phyloP scores from a whole-genome alignment of 2,797 vertebrate genomes.

The Sebastes nivosus region DNA sequence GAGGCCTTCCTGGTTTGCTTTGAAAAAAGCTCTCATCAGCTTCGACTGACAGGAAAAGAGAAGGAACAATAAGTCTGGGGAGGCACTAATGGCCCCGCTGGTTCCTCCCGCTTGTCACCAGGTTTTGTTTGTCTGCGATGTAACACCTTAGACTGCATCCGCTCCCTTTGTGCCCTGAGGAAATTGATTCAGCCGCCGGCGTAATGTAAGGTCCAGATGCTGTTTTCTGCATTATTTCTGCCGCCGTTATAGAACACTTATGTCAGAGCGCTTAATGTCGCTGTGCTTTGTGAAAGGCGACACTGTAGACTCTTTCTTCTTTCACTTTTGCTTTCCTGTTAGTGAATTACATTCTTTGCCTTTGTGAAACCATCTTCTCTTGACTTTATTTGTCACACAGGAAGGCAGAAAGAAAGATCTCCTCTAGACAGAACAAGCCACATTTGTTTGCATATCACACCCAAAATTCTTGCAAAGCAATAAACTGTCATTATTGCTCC shows the following conservation, averaged over 20 bases:
- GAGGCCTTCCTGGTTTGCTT: slow-evolving; percentile 27
- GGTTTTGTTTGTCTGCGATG: slow-evolving; percentile 61
- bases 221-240: slow-evolving; percentile 34
- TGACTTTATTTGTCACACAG: slow-evolving; percentile 8
- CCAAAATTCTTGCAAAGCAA: not conserved
- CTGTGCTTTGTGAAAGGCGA: not conserved
- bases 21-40: slow-evolving; percentile 44
- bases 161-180: slow-evolving; percentile 45
- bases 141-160: slow-evolving; percentile 54
- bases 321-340: not conserved
- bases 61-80: slow-evolving; percentile 57
- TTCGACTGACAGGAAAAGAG: slow-evolving; percentile 55
- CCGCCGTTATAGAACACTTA: slow-evolving; percentile 3
- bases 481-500: not conserved
- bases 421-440: not conserved
- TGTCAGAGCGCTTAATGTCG: not conserved
- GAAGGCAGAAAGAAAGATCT: not conserved
- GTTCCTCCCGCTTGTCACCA: slow-evolving; percentile 63
- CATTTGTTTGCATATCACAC: slow-evolving; percentile 5
- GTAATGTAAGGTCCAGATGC: slow-evolving; percentile 47
- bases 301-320: not conserved
- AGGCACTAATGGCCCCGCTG: slow-evolving; percentile 40
- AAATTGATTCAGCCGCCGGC: slow-evolving; percentile 45
- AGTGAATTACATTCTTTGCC: slow-evolving; percentile 4
- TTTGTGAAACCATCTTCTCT: slow-evolving; percentile 24